phyloP scores from a whole-genome alignment of 2,888 invertebrate species.

The Azorinus chamasolen region DNA sequence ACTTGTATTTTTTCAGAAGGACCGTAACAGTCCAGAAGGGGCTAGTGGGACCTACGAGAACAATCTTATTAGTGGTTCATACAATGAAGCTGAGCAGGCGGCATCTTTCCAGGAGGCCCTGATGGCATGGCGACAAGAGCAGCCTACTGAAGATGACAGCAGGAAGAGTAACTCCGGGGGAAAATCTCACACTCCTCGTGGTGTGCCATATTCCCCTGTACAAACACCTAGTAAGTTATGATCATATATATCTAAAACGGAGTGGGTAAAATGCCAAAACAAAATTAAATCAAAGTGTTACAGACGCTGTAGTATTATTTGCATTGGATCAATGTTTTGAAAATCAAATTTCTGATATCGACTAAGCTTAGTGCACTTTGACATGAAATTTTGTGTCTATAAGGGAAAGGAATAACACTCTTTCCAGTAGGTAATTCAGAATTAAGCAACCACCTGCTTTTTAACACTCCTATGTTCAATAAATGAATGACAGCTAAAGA shows the following conservation, averaged over 20 bases:
- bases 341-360: no score
- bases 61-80: conserved; percentile 80
- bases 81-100: conserved; percentile 84
- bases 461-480: no score
- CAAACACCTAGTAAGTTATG: conserved; percentile 67
- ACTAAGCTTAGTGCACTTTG: no score
- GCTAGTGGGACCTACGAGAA: conserved; percentile 74
- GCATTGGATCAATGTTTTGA: no score
- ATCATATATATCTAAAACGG: neutral
- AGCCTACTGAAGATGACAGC: no score
- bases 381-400: no score
- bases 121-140: conserved; percentile 71
- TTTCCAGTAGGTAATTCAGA: no score
- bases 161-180: neutral
- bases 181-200: conserved; percentile 12
- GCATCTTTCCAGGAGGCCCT: conserved; percentile 85
- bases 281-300: no score
- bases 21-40: conserved; percentile 74
- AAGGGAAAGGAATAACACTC: no score
- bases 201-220: conserved; percentile 51
- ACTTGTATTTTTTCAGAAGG: conserved; percentile 21
- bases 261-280: neutral
- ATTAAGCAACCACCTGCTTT: no score
- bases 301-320: no score
- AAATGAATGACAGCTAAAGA: no score